These are phyloP conservation scores for Cariama cristata DNA, from an alignment of 2,113 vertebrate species.

Conservation along the genomic window DNA sequence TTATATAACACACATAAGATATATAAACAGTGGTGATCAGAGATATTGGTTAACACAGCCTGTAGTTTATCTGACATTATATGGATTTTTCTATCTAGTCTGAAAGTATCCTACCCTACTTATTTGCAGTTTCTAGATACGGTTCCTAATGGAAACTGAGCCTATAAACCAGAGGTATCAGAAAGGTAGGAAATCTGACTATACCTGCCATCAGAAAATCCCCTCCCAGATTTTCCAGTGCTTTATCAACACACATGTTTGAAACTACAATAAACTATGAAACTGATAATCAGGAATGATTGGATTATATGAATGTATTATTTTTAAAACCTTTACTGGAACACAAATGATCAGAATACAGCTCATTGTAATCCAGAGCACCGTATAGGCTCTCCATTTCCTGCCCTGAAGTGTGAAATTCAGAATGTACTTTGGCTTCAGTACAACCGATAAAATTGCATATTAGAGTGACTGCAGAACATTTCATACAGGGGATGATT, in stretches of 20 bases:
- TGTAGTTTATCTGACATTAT: neutral
- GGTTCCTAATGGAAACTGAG: neutral
- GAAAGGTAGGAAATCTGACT: neutral
- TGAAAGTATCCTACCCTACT: neutral
- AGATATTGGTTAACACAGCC: neutral
- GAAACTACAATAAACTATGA: neutral
- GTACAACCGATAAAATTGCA: slow-evolving; percentile 31
- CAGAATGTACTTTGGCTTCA: slow-evolving; percentile 8
- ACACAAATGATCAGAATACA: neutral
- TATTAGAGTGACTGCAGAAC: slow-evolving; percentile 27
- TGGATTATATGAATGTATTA: neutral
- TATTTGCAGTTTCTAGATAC: neutral
- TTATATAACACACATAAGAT: neutral
- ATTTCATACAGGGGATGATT: slow-evolving; percentile 35
- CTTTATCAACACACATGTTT: neutral
- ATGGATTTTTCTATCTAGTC: neutral
- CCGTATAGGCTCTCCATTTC: neutral
- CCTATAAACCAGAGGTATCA: neutral
- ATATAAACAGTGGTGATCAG: neutral
- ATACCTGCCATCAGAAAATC: neutral
- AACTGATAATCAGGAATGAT: neutral
- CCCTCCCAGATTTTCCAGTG: neutral
- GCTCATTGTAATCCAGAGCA: neutral
- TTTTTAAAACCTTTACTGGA: neutral
- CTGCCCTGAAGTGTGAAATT: slow-evolving; percentile 38